Evolutionary conservation across 1,140 invertebrate genomes (phyloP).

Genomic region (Sycophila sp.): DNA sequence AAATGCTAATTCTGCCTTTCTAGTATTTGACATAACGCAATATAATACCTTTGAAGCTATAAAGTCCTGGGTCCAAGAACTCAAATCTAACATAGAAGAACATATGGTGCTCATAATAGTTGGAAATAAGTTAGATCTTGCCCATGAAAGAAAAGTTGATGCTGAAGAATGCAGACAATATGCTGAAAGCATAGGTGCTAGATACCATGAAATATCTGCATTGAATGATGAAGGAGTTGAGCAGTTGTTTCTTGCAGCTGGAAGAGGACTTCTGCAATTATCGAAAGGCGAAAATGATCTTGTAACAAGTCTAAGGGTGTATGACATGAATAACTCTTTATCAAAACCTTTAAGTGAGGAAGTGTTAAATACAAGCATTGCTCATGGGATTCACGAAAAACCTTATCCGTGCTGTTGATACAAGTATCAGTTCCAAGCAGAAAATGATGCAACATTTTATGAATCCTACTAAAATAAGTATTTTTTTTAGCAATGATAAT

Average conservation of each 20-base stretch:
- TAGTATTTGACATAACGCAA: conserved; percentile 88
- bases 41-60: conserved; percentile 77
- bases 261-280: conserved; percentile 68
- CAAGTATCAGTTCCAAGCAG: no score
- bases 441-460: no score
- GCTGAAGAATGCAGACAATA: conserved; percentile 78
- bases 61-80: conserved; percentile 83
- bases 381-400: conserved; percentile 70
- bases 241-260: conserved; percentile 74
- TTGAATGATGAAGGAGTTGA: conserved; percentile 79
- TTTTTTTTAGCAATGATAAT: no score
- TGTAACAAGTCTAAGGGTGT: conserved; percentile 61
- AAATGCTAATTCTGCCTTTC: conserved; percentile 86
- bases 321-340: conserved; percentile 63
- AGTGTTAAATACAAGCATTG: conserved; percentile 64
- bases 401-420: conserved; percentile 69
- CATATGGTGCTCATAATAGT: conserved; percentile 82
- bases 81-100: conserved; percentile 80
- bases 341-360: conserved; percentile 54
- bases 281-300: conserved; percentile 46
- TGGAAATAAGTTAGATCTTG: conserved; percentile 86
- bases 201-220: conserved; percentile 86
- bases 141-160: conserved; percentile 71
- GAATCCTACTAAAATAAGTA: no score
- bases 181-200: conserved; percentile 83